These are phyloP conservation scores for Hydraecia micacea DNA, from an alignment of 2,888 invertebrate genomes.

Conservation along the genomic window DNA sequence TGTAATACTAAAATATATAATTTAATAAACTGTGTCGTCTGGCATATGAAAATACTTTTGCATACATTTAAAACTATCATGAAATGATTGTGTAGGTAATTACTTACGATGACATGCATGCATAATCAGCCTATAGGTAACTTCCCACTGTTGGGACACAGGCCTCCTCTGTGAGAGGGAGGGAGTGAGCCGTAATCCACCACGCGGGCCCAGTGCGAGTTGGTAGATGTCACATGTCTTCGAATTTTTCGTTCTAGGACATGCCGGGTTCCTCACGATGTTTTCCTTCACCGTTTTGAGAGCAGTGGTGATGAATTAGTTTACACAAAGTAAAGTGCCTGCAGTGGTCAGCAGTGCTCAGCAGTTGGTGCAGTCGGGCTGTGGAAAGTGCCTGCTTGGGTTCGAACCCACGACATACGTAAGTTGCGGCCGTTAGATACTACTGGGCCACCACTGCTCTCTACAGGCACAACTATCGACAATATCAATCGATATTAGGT, in stretches of 20 bases:
- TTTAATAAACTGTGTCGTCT: neutral
- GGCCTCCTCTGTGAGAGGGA: neutral
- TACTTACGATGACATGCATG: neutral
- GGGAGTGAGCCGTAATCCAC: neutral
- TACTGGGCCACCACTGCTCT: neutral
- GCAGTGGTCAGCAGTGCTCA: neutral
- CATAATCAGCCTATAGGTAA: no score
- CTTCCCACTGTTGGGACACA: neutral
- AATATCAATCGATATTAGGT: neutral
- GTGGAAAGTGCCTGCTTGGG: neutral
- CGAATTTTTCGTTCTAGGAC: no score
- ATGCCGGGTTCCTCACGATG: no score
- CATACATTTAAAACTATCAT: no score
- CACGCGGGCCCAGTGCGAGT: neutral
- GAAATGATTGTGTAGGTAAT: neutral
- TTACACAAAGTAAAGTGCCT: neutral
- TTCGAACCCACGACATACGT: neutral
- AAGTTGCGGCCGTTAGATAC: neutral
- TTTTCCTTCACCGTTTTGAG: neutral
- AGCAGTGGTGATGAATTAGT: neutral
- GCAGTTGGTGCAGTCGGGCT: no score
- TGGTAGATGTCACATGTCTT: no score
- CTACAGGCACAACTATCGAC: neutral
- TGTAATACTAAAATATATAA: neutral
- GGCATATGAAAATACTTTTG: neutral